These are phyloP conservation scores for Ianthella basta DNA, from an alignment of 37 sponge, comb jelly and placozoan genomes.

Conservation along the genomic window DNA sequence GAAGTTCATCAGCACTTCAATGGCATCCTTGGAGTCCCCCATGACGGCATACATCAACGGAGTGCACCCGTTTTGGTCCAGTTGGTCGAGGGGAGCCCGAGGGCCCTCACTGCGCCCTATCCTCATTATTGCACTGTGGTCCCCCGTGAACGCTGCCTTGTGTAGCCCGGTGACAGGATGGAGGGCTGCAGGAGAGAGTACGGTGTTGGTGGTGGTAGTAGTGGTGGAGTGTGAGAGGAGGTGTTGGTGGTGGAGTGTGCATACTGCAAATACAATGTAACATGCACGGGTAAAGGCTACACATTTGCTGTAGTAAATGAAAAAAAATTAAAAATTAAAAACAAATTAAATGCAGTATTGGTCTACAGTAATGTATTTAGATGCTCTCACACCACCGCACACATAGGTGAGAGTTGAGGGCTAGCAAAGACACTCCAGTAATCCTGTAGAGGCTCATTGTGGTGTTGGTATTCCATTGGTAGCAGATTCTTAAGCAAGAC, in stretches of 20 bases:
- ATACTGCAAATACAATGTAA: neutral
- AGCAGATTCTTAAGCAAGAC: too few species aligned
- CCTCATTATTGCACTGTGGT: slow-evolving; percentile 63
- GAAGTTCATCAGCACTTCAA: slow-evolving; percentile 79
- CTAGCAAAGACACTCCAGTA: too few species aligned
- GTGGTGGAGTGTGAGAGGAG: neutral
- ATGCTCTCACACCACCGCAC: too few species aligned
- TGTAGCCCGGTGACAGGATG: slow-evolving; percentile 68
- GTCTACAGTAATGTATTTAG: too few species aligned
- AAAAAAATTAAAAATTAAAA: neutral
- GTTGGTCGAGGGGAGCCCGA: slow-evolving; percentile 55
- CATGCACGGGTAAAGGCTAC: neutral
- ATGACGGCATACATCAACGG: slow-evolving; percentile 91
- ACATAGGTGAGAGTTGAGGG: too few species aligned
- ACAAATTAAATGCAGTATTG: too few species aligned
- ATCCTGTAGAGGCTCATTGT: too few species aligned
- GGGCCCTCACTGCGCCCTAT: slow-evolving; percentile 56
- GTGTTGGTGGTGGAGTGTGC: neutral
- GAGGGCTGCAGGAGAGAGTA: slow-evolving; percentile 35
- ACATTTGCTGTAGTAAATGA: neutral
- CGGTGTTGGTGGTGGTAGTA: neutral
- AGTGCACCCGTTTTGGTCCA: slow-evolving; percentile 74
- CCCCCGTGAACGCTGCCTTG: slow-evolving; percentile 73
- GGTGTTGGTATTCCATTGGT: too few species aligned
- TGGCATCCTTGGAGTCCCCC: slow-evolving; percentile 71